phyloP scores from a whole-genome alignment of 2,113 vertebrate species.

The Silurus meridionalis region DNA sequence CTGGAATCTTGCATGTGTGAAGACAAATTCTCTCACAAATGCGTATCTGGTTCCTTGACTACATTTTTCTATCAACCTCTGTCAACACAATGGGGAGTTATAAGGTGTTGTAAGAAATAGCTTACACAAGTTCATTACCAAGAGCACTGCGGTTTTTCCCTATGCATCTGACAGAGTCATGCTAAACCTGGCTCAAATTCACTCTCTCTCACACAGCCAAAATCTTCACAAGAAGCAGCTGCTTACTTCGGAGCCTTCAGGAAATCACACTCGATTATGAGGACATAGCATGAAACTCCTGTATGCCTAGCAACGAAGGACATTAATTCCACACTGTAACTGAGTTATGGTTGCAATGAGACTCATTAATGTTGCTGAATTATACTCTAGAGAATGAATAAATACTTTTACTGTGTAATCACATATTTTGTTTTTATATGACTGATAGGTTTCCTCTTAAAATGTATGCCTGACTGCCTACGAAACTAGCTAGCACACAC shows the following conservation, averaged over 20 bases:
- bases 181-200: constrained; percentile 53
- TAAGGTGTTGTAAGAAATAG: constrained; percentile 17
- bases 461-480: neutral
- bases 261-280: constrained; percentile 71
- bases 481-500: neutral
- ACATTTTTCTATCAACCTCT: constrained; percentile 18
- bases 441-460: neutral
- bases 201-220: constrained; percentile 49
- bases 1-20: neutral
- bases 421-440: neutral
- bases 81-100: constrained; percentile 13
- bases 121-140: constrained; percentile 20
- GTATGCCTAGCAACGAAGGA: constrained; percentile 53
- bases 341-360: constrained; percentile 43
- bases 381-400: constrained; percentile 15
- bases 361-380: constrained; percentile 55
- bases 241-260: constrained; percentile 55
- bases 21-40: constrained; percentile 13
- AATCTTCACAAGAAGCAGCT: constrained; percentile 58
- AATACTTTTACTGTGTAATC: neutral
- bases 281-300: constrained; percentile 57
- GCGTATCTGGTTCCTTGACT: neutral
- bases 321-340: constrained; percentile 43
- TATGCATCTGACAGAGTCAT: constrained; percentile 50
- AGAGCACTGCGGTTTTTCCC: constrained; percentile 2